Conservation (phyloP, 1,140 invertebrate species). For the Drosophila sp. region DNA sequence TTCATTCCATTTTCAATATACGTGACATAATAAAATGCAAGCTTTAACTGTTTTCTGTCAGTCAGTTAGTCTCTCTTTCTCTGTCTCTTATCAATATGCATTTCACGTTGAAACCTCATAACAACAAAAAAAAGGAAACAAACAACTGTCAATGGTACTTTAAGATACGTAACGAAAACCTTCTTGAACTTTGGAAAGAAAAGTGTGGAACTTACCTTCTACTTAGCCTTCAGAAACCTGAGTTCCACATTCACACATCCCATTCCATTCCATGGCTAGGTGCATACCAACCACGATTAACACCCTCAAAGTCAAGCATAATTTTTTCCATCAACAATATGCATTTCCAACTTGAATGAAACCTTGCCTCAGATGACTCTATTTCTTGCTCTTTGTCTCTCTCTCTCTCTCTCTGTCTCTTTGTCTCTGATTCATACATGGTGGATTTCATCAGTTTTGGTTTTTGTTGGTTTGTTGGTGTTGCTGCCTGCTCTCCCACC, state of each 20-base stretch:
- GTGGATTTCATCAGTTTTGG: constrained; percentile 28
- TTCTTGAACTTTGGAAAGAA: constrained; percentile 36
- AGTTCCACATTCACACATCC: constrained; percentile 38
- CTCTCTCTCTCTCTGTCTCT: background rate
- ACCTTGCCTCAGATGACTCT: constrained; percentile 1
- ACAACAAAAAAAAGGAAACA: constrained; percentile 38
- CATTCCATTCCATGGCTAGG: background rate
- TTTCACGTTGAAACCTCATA: constrained; percentile 45
- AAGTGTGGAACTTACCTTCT: constrained; percentile 40
- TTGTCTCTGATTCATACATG: constrained; percentile 1
- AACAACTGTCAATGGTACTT: constrained; percentile 10
- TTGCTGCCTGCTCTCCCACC: constrained; percentile 41
- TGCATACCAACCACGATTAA: constrained; percentile 38
- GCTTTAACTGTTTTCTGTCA: constrained; percentile 3
- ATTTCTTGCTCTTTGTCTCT: background rate
- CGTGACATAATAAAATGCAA: constrained; percentile 63
- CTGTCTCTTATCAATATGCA: constrained; percentile 61
- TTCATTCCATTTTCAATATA: constrained; percentile 36
- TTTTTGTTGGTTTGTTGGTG: background rate
- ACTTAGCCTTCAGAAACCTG: constrained; percentile 19
- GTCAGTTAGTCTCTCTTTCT: constrained; percentile 1
- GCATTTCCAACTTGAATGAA: constrained; percentile 1
- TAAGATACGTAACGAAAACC: constrained; percentile 25
- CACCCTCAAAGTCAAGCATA: constrained; percentile 27
- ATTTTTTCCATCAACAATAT: constrained; percentile 21